A percentile compares a stretch with the other conserved stretches of the same genome.
phyloP scores from a whole-genome alignment of 2,797 vertebrate genomes.

The Sebastes hopkinsi region DNA sequence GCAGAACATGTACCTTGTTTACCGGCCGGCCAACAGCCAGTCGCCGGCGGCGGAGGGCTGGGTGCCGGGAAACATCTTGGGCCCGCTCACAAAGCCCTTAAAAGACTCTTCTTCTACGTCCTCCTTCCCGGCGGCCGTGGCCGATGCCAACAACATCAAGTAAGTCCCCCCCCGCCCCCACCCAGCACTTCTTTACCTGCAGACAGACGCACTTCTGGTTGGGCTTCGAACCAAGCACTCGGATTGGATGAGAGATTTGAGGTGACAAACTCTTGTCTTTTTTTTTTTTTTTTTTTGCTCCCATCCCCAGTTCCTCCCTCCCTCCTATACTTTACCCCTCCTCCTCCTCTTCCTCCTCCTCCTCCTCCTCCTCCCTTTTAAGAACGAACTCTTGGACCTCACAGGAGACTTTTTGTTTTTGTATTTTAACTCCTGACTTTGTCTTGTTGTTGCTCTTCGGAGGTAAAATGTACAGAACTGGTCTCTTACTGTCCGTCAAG shows the following conservation, averaged over 20 bases:
- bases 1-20: slow-evolving; percentile 99
- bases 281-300: slow-evolving; percentile 15
- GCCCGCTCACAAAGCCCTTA: slow-evolving; percentile 87
- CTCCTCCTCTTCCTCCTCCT: background rate
- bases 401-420: slow-evolving; percentile 59
- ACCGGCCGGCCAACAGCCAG: slow-evolving; percentile 90
- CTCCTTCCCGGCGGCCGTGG: slow-evolving; percentile 74
- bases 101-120: slow-evolving; percentile 86
- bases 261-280: slow-evolving; percentile 25
- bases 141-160: slow-evolving; percentile 94
- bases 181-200: slow-evolving; percentile 67
- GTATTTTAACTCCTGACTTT: slow-evolving; percentile 24
- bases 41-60: slow-evolving; percentile 97
- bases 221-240: slow-evolving; percentile 24
- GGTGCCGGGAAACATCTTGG: slow-evolving; percentile 93
- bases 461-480: slow-evolving; percentile 46
- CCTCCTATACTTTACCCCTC: slow-evolving; percentile 1
- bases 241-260: slow-evolving; percentile 77
- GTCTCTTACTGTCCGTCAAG: slow-evolving; percentile 13
- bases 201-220: slow-evolving; percentile 55
- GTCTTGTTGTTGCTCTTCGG: slow-evolving; percentile 34
- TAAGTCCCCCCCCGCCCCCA: slow-evolving; percentile 87
- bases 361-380: slow-evolving; percentile 1
- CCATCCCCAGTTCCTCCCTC: slow-evolving; percentile 44
- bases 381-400: slow-evolving; percentile 80